These are phyloP conservation scores for Stenodema calcarata DNA, from an alignment of 2,888 invertebrate species.

Conservation along the genomic window DNA sequence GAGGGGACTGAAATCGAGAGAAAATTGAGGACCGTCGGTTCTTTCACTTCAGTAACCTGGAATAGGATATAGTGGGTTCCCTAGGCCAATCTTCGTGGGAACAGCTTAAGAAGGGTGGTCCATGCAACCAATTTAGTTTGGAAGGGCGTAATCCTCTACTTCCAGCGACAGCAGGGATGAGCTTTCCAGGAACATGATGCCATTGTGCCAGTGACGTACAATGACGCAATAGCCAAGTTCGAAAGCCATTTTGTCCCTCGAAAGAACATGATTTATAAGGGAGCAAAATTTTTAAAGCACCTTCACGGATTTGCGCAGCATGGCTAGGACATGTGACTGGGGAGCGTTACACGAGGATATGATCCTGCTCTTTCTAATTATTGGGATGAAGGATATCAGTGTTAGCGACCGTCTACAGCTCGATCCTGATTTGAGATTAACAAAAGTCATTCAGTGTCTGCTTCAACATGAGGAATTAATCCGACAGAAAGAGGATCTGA, in stretches of 20 bases:
- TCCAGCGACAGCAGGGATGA: too few relatives aligned
- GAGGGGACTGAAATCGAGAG: too few relatives aligned
- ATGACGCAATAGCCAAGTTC: background rate
- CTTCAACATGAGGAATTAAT: background rate
- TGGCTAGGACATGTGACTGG: background rate
- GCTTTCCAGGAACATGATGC: too few relatives aligned
- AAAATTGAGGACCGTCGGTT: too few relatives aligned
- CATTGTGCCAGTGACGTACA: background rate
- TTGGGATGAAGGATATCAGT: background rate
- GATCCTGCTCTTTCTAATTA: background rate
- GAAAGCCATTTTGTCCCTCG: too few relatives aligned
- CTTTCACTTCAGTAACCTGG: too few relatives aligned
- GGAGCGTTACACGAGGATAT: background rate
- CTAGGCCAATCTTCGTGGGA: too few relatives aligned
- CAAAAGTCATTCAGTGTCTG: background rate
- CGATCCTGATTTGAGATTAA: background rate
- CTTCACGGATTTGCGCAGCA: background rate
- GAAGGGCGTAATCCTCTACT: too few relatives aligned
- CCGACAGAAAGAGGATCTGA: background rate
- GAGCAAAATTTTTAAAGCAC: background rate
- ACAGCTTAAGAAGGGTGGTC: too few relatives aligned
- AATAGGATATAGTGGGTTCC: too few relatives aligned
- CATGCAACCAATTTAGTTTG: too few relatives aligned
- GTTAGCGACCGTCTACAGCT: background rate
- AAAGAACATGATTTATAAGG: background rate